Conservation (phyloP, 2,888 invertebrate species). For the Cataglyphis rosenhaueri region DNA sequence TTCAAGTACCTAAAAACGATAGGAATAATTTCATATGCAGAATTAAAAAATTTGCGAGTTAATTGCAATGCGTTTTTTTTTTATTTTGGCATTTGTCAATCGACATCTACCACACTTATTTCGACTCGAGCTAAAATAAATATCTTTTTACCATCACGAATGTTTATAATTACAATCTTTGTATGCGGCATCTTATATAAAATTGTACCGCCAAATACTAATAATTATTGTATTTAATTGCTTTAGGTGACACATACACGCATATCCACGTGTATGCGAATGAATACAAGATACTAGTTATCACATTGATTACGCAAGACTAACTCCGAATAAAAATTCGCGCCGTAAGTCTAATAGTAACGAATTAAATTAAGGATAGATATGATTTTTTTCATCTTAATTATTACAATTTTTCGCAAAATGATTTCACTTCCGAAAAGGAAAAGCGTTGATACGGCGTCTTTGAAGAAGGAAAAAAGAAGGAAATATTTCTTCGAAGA, state of each 20-base stretch:
- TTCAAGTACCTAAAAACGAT: background rate
- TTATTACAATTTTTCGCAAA: background rate
- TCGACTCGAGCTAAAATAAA: conserved; percentile 61
- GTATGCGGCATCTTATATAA: conserved; percentile 63
- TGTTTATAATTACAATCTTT: conserved; percentile 65
- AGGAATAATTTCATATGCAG: background rate
- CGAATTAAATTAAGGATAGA: conserved; percentile 9
- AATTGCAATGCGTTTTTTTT: background rate
- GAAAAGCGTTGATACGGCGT: background rate
- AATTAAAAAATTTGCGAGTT: conserved; percentile 7
- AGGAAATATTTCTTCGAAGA: background rate
- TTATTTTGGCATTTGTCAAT: conserved; percentile 17
- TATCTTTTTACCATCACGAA: conserved; percentile 56
- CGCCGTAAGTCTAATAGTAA: background rate
- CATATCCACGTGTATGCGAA: background rate
- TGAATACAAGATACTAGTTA: conserved; percentile 40
- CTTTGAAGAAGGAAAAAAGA: conserved; percentile 12
- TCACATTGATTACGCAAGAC: conserved; percentile 37
- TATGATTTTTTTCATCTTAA: background rate
- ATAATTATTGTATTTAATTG: conserved; percentile 73
- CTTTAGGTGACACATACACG: conserved; percentile 62
- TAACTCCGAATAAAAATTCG: conserved; percentile 9
- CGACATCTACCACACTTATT: conserved; percentile 1
- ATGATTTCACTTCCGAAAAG: background rate
- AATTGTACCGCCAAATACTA: conserved; percentile 68